A percentile compares a stretch with the other conserved stretches of the same genome.
Conservation (phyloP, 1,140 invertebrate species). For the Anastrepha obliqua region DNA sequence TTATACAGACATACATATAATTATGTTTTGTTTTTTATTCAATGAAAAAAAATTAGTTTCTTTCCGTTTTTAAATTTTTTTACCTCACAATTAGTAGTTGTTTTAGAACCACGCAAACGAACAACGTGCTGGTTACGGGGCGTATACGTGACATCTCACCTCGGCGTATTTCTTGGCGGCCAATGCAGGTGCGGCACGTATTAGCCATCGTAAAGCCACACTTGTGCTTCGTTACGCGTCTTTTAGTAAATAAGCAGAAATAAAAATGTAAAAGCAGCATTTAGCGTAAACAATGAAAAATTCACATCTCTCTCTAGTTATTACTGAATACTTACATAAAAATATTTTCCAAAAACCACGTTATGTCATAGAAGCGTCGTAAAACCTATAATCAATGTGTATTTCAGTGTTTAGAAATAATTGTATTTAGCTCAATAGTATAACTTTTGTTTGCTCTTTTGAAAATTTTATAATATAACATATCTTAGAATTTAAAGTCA, state of each 20-base stretch:
- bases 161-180: neutral
- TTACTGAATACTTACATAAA: slow-evolving; percentile 29
- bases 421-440: neutral
- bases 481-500: neutral
- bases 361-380: slow-evolving; percentile 30
- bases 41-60: neutral
- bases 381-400: slow-evolving; percentile 21
- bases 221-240: slow-evolving; percentile 23
- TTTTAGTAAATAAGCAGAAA: slow-evolving; percentile 11
- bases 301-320: slow-evolving; percentile 8
- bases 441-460: neutral
- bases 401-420: slow-evolving; percentile 34
- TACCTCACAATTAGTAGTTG: slow-evolving; percentile 9
- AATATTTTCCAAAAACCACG: neutral
- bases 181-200: slow-evolving; percentile 30
- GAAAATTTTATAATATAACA: neutral
- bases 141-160: slow-evolving; percentile 49
- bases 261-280: slow-evolving; percentile 33
- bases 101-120: neutral
- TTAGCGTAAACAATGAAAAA: slow-evolving; percentile 17
- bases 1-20: neutral
- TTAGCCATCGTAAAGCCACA: slow-evolving; percentile 13
- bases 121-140: slow-evolving; percentile 39
- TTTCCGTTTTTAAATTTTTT: slow-evolving; percentile 19
- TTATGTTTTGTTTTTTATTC: neutral